Evolutionary conservation across 2,888 invertebrate species (phyloP).

Genomic region (Oscheius sp.): DNA sequence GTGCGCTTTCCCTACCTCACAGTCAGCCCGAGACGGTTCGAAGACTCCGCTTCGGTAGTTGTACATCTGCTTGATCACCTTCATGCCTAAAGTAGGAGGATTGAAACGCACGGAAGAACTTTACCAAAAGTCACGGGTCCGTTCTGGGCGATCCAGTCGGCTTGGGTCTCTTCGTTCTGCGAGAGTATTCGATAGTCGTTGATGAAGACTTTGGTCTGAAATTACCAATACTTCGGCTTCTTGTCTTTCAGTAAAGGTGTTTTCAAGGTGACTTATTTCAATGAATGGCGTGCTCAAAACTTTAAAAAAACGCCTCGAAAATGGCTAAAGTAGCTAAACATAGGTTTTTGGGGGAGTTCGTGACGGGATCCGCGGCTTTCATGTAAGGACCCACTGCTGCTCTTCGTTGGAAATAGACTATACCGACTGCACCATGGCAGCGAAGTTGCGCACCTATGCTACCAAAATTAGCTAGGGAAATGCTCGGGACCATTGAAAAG

Average conservation of each 20-base stretch:
- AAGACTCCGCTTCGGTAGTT: slow-evolving; percentile 64
- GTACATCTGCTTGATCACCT: slow-evolving; percentile 64
- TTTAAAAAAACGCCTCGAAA: no score
- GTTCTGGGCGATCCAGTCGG: slow-evolving; percentile 62
- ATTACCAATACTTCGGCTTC: not conserved
- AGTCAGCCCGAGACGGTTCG: slow-evolving; percentile 55
- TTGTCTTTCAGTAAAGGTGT: not conserved
- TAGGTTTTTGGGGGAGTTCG: no score
- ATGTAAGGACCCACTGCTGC: no score
- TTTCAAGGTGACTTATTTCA: not conserved
- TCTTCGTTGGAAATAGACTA: no score
- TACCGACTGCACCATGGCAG: no score
- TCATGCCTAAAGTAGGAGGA: slow-evolving; percentile 56
- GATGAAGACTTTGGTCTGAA: slow-evolving; percentile 51
- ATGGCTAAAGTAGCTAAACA: no score
- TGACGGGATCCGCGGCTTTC: no score
- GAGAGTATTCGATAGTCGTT: slow-evolving; percentile 46
- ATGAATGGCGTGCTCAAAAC: not conserved
- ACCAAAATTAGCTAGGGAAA: no score
- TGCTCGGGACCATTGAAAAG: not conserved
- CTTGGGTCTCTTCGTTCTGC: slow-evolving; percentile 59
- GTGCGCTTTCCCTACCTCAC: not conserved
- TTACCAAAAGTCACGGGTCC: slow-evolving; percentile 65
- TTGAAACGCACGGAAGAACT: no score
- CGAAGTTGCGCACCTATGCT: no score